These are phyloP conservation scores for Rugalucina vietnamica DNA, from an alignment of 2,888 invertebrate species.

Conservation along the genomic window DNA sequence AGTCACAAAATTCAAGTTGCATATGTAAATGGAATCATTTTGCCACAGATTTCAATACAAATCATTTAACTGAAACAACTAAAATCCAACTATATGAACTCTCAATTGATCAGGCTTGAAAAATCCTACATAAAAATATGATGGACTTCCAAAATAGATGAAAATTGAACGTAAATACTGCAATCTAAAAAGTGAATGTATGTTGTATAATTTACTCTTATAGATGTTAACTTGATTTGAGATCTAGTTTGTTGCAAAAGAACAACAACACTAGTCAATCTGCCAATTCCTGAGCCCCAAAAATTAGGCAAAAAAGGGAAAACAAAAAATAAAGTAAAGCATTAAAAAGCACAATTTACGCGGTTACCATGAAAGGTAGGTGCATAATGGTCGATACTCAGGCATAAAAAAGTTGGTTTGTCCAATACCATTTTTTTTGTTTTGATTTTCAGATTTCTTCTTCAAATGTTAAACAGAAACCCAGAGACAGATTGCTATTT, in stretches of 20 bases:
- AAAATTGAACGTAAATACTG: neutral
- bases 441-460: too few relatives aligned
- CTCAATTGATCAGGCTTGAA: neutral
- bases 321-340: neutral
- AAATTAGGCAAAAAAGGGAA: neutral
- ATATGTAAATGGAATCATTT: neutral
- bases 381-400: too few relatives aligned
- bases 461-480: too few relatives aligned
- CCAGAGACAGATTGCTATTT: too few relatives aligned
- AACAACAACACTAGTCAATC: neutral
- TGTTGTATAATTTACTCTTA: neutral
- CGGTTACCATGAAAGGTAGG: neutral
- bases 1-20: neutral
- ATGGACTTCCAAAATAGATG: neutral
- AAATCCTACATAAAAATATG: neutral
- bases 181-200: neutral
- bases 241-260: slow-evolving; percentile 4
- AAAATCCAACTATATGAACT: slow-evolving; percentile 4
- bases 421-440: too few relatives aligned
- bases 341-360: neutral
- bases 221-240: neutral
- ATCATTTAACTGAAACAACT: neutral
- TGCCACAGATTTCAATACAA: neutral
- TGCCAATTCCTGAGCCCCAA: slow-evolving; percentile 12
- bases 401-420: too few relatives aligned